These are phyloP conservation scores for Heliocidaris tuberculata DNA, from an alignment of 35 echinoderm and acorn worm genomes.

Conservation along the genomic window DNA sequence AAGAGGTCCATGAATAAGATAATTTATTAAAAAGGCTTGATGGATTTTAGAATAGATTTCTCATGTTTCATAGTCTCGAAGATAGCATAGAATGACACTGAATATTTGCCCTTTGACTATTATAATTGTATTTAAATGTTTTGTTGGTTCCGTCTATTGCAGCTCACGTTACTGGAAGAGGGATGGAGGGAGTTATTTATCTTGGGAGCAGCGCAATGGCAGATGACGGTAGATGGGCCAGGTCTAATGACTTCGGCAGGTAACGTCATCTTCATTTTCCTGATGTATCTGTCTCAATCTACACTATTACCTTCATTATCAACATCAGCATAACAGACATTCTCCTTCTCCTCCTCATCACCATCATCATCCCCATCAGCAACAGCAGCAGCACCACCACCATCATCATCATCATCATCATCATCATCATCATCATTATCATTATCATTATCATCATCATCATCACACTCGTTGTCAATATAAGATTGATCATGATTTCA, in stretches of 20 bases:
- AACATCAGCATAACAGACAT: neutral
- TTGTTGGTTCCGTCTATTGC: constrained; percentile 15
- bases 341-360: neutral
- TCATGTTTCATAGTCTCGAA: too few species aligned
- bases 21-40: too few species aligned
- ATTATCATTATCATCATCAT: neutral
- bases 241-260: constrained; percentile 86
- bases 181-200: constrained; percentile 97
- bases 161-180: constrained; percentile 84
- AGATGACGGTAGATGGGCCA: constrained; percentile 74
- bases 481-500: neutral
- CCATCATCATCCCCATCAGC: too few species aligned
- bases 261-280: neutral
- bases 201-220: constrained; percentile 94
- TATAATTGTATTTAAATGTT: neutral
- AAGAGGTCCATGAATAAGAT: too few species aligned
- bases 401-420: neutral
- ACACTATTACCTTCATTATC: neutral
- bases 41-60: too few species aligned
- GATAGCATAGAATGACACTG: neutral
- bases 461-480: neutral
- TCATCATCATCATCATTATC: neutral
- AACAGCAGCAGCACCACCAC: too few species aligned
- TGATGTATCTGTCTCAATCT: too few species aligned
- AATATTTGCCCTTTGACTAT: neutral